Evolutionary conservation across 2,888 invertebrate species (phyloP).

Genomic region (Serripes groenlandicus): DNA sequence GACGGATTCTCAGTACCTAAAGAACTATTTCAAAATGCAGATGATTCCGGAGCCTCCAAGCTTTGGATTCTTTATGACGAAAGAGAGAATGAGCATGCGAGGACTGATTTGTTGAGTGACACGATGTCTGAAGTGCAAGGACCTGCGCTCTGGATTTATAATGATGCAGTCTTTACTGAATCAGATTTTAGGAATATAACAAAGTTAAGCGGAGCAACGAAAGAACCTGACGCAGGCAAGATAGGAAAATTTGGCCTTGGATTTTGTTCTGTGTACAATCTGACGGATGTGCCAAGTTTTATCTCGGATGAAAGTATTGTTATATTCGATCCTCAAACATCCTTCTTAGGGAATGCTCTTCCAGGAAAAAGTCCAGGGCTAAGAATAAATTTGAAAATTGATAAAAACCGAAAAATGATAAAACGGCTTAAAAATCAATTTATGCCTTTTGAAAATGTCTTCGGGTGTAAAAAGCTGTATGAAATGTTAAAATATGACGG

Average conservation of each 20-base stretch:
- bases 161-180: slow-evolving; percentile 81
- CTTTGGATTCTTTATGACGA: slow-evolving; percentile 81
- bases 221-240: slow-evolving; percentile 78
- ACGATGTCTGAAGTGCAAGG: slow-evolving; percentile 83
- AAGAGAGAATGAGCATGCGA: slow-evolving; percentile 74
- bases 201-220: slow-evolving; percentile 83
- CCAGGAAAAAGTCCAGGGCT: slow-evolving; percentile 72
- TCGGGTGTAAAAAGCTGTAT: slow-evolving; percentile 69
- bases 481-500: slow-evolving; percentile 65
- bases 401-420: slow-evolving; percentile 60
- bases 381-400: slow-evolving; percentile 66
- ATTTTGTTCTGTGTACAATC: slow-evolving; percentile 84
- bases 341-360: slow-evolving; percentile 74
- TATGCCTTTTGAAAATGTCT: slow-evolving; percentile 74
- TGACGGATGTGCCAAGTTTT: slow-evolving; percentile 84
- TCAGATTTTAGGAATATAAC: slow-evolving; percentile 83
- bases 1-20: slow-evolving; percentile 81
- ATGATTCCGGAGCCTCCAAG: slow-evolving; percentile 78
- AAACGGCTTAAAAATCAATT: slow-evolving; percentile 71
- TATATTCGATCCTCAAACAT: slow-evolving; percentile 84
- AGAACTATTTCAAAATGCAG: slow-evolving; percentile 83
- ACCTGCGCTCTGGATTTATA: slow-evolving; percentile 83
- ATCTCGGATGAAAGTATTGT: slow-evolving; percentile 81
- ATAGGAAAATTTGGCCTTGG: slow-evolving; percentile 84
- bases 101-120: slow-evolving; percentile 75